Evolutionary conservation across 2,113 vertebrate species (phyloP), one percentile per base, ranked within the genome.

Genomic region (Calidris pugnax): DNA sequence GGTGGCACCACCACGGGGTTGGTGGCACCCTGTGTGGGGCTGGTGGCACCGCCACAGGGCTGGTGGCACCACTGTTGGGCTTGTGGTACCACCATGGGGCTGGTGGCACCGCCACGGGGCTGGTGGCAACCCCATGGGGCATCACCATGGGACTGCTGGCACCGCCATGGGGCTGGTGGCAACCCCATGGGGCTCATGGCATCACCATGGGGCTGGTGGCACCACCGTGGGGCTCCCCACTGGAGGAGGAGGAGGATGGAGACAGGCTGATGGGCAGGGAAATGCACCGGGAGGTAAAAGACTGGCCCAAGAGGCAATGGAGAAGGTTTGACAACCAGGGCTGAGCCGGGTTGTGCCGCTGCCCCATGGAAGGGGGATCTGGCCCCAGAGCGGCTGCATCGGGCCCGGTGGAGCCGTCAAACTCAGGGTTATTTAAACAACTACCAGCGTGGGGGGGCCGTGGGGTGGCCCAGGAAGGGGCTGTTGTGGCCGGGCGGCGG

Each of bases 311-410:
- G 48, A 20, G 59, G 78, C 33, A 26, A 55, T 8, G 3, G 63
- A 39, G 67, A 10, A 33, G 37, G 37, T 39, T 9, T 2, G 7
- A 68, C 0, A 1, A 17, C 73, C 1, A 4, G 63, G 33, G 62
- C 69, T 0, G 4, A 35, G 37, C 51, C 0, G 0, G 35, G 37
- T 2, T 4, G 35, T 35, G 92, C 63, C 0, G 1, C 71, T 41
- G 41, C n/a, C 27, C 27, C 0, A 0, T 1, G 47, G 53, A 41
- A 30, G 45, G 28, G 27, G 53, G 32, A 21, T 28, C 19, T 2
- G 18, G 80, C 28, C 50, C 50, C 50, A 27, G 24, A 51, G 50
- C 12, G 11, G 30, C 68, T 7, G 5, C 4, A 53, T 27, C 1
- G 1, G 35, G 32, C 7, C 5, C 18, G 10, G 0, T 0, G 5